Evolutionary conservation across 2,888 invertebrate genomes (phyloP), one percentile per base, ranked within the genome.

Genomic region (Polydrusus cervinus): DNA sequence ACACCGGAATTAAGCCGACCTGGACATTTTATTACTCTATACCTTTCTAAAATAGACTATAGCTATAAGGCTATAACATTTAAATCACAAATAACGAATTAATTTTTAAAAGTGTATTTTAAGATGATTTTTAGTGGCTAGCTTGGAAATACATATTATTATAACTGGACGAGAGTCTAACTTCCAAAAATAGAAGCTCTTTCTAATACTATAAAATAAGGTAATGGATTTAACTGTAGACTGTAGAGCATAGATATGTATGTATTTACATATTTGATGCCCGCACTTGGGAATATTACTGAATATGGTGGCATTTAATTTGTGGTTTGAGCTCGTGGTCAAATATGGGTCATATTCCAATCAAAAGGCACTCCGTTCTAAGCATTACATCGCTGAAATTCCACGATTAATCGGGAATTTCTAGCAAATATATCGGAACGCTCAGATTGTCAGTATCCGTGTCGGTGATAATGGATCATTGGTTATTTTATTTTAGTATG

Each of bases 341-440:
- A 62, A 55, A 74, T 74, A 25, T 74, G 65, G 70, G 70, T 47
- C 65, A 64, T 60, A 64, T 34, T 62, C 55, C 71, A 71, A 71
- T 75, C 71, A 75, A 71, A 75, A 71, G 62, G 62, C 67, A 67
- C 55, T 40, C 53, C 20, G 38, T 55, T 9, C 55, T 34, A n/a
- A 55, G 55, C 55, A 25, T 67, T 16, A 20, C 53, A 53, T 66
- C 40, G 51, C 13, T 66, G 38, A 40, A 51, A 66, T 66, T 66
- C 66, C 66, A 53, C 38, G n/a, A 51, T 66, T 53, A 66, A 53
- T 66, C 8, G 66, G n/a, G 51, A 38, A 11, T 38, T 60, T 60
- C 14, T 38, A 34, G 38, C 8, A 1, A 30, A n/a, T 0, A n/a
- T 7, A 53, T 53, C 25, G 25, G 53, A n/a, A n/a, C n/a, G 30